Base-by-base conservation (phyloP, 2,888 invertebrate species). In the Drymonia ruficornis region DNA sequence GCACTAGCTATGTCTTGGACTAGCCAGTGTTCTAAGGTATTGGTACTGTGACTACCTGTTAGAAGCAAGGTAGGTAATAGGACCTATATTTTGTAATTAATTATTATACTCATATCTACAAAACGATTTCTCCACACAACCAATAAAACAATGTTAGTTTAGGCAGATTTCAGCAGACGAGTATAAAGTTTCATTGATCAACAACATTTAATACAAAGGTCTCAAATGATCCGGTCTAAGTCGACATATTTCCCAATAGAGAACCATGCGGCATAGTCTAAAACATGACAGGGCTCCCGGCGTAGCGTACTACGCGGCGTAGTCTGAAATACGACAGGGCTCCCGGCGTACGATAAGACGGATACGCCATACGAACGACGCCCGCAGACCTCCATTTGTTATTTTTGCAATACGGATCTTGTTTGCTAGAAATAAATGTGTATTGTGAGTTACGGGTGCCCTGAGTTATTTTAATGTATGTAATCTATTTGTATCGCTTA, bases 321-420 rank as follows among this genome's bases (percentile, higher is more conserved):
- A 45, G n/a, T 18, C 6, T 38, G 44, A 28, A 40, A 48, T 43
- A 44, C 16, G 34, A 56, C 52, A 42, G 42, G 53, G 34, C 52
- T 56, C 29, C 16, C 12, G 23, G 55, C 48, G 28, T 31, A 44
- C 53, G 61, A 63, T 61, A 69, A 71, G 66, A 59, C 50, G 49
- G 52, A 60, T 60, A 50, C 54, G 42, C 43, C 53, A 49, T 57
- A 65, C 52, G 65, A 65, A 67, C 56, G 54, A 66, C 57, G 50
- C 58, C 63, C 45, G 58, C 52, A 49, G 28, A 48, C 47, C 60
- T 52, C 42, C 61, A 65, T 74, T 74, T 74, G 63, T 74, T 68
- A 71, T 68, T 70, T 70, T 70, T 63, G 62, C 63, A 69, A 62
- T 68, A 67, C 51, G 63, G 52, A 64, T 74, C 51, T 64, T 61